Evolutionary conservation across 2,113 vertebrate species (phyloP).

Genomic region (Motacilla tschutschensis): DNA sequence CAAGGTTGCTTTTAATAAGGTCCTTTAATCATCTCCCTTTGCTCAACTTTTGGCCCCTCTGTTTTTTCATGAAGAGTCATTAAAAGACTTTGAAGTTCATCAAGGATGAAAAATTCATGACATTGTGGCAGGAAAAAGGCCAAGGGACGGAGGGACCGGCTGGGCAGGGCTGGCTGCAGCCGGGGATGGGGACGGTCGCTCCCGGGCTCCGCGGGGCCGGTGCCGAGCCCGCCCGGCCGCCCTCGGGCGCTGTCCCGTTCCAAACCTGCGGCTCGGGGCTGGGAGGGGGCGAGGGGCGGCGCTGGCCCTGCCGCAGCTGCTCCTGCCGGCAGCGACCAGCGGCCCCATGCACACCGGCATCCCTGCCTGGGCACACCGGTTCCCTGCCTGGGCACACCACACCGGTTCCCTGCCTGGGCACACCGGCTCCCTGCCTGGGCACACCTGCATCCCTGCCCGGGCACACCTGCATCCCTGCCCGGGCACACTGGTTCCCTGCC

Average conservation of each 20-base stretch:
- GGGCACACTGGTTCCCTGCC: too few relatives aligned
- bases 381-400: too few relatives aligned
- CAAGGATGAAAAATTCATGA: constrained; percentile 79
- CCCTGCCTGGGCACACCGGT: too few relatives aligned
- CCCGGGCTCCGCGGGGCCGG: rapidly evolving
- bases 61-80: constrained; percentile 84
- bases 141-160: not conserved
- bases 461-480: too few relatives aligned
- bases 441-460: too few relatives aligned
- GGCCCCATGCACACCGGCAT: rapidly evolving
- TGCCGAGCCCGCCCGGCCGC: rapidly evolving
- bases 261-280: rapidly evolving
- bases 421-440: too few relatives aligned
- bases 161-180: rapidly evolving
- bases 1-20: constrained; percentile 99
- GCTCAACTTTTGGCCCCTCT: constrained; percentile 90
- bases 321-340: not conserved
- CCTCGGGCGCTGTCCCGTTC: not conserved
- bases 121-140: constrained; percentile 61
- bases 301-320: rapidly evolving
- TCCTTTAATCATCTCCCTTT: constrained; percentile 97
- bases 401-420: too few relatives aligned
- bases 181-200: rapidly evolving
- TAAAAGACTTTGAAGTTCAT: constrained; percentile 88
- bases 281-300: rapidly evolving